A percentile compares a stretch with the other conserved stretches of the same genome.
phyloP scores from a whole-genome alignment of 2,113 vertebrate genomes.

The Saimiri boliviensis region DNA sequence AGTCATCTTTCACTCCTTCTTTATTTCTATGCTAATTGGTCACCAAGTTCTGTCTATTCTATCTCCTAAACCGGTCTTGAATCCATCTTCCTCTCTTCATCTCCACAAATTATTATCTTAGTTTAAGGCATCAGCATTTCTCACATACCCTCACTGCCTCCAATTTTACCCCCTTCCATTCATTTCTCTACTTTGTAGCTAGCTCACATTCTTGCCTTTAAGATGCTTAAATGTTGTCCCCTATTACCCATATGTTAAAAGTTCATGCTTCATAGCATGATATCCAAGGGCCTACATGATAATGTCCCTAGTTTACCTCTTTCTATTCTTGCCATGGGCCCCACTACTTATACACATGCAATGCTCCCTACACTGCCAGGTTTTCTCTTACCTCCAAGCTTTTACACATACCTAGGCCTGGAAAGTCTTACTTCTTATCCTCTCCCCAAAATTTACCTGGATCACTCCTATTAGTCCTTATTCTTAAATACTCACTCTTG shows the following conservation, averaged over 20 bases:
- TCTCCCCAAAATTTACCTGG: not conserved
- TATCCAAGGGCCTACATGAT: not conserved
- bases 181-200: not conserved
- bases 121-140: not conserved
- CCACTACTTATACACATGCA: not conserved
- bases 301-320: not conserved
- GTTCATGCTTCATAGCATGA: not conserved
- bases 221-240: not conserved
- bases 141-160: not conserved
- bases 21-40: slow-evolving; percentile 2
- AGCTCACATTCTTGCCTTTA: not conserved
- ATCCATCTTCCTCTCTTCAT: not conserved
- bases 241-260: not conserved
- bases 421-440: not conserved
- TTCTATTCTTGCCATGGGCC: not conserved
- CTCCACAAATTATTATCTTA: not conserved
- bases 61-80: not conserved
- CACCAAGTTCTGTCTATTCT: not conserved
- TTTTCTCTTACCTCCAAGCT: not conserved
- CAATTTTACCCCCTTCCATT: not conserved
- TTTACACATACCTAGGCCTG: not conserved
- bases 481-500: slow-evolving; percentile 14
- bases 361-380: not conserved
- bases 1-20: not conserved
- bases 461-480: not conserved